phyloP scores from a whole-genome alignment of 2,888 invertebrate species.

The Agrochola circellaris region DNA sequence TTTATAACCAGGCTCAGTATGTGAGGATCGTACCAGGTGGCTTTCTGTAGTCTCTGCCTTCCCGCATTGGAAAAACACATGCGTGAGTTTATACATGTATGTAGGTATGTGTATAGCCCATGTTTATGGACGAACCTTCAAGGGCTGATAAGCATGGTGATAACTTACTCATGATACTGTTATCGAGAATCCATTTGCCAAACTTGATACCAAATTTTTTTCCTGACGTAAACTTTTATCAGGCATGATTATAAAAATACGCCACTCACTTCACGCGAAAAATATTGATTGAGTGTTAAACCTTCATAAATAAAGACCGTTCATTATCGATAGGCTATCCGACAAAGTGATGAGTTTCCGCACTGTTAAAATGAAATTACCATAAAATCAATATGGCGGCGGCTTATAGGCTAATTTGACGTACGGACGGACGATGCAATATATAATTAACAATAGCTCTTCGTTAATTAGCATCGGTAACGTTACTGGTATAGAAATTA shows the following conservation, averaged over 20 bases:
- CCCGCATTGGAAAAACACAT: not conserved
- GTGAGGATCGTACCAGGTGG: not conserved
- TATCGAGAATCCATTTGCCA: not conserved
- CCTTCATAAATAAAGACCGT: constrained; percentile 29
- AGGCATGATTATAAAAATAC: constrained; percentile 15
- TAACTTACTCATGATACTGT: not conserved
- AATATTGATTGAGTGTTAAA: constrained; percentile 13
- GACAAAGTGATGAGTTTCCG: constrained; percentile 42
- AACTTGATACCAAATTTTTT: not conserved
- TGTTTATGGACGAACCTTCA: not conserved
- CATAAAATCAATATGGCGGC: constrained; percentile 53
- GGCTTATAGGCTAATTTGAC: constrained; percentile 36
- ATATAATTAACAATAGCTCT: constrained; percentile 38
- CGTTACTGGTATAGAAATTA: not conserved
- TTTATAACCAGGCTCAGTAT: too few species aligned
- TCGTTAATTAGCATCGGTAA: constrained; percentile 25
- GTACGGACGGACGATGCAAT: constrained; percentile 17
- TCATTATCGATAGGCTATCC: constrained; percentile 31
- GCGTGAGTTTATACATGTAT: not conserved
- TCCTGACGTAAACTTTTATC: not conserved
- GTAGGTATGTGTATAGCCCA: too few species aligned
- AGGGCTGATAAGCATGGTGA: not conserved
- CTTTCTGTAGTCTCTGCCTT: not conserved
- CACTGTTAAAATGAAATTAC: constrained; percentile 47
- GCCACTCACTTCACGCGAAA: constrained; percentile 4